Conservation (phyloP, 2,888 invertebrate species). For the Andrena haemorrhoa region DNA sequence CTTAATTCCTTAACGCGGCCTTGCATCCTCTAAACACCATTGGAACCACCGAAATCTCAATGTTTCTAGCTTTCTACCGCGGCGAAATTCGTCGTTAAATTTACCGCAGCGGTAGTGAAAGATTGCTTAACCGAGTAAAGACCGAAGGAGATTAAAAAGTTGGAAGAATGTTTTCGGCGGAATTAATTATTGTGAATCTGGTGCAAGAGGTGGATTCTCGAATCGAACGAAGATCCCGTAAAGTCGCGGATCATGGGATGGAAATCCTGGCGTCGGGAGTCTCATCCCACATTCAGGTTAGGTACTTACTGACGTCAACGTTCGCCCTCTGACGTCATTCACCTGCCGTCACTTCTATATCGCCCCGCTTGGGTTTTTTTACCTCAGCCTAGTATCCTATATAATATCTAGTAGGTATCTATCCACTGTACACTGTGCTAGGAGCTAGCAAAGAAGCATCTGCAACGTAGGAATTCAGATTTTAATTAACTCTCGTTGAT, state of each 20-base stretch:
- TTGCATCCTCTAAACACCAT: slow-evolving; percentile 28
- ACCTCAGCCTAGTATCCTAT: slow-evolving; percentile 9
- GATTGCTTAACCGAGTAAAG: too few species aligned
- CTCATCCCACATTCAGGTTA: slow-evolving; percentile 63
- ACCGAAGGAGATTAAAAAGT: too few species aligned
- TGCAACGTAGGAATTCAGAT: too few species aligned
- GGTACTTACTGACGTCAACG: slow-evolving; percentile 80
- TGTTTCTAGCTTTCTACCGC: background rate
- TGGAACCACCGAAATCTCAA: slow-evolving; percentile 5
- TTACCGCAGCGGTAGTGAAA: too few species aligned
- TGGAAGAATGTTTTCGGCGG: too few species aligned
- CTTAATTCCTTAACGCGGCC: slow-evolving; percentile 68
- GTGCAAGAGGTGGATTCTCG: background rate
- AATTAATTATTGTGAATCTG: too few species aligned
- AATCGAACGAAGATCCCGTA: background rate
- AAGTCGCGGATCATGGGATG: background rate
- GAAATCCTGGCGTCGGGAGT: slow-evolving; percentile 16
- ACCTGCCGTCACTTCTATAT: slow-evolving; percentile 70
- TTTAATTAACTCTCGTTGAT: too few species aligned
- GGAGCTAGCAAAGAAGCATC: background rate
- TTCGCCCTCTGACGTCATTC: slow-evolving; percentile 80
- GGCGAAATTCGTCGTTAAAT: too few species aligned
- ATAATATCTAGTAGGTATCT: too few species aligned
- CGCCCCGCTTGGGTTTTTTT: slow-evolving; percentile 53
- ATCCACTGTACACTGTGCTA: background rate